A percentile compares a stretch with the other conserved stretches of the same genome.
Evolutionary conservation across 2,113 vertebrate species (phyloP).

Genomic region (Cephalopterus ornatus): DNA sequence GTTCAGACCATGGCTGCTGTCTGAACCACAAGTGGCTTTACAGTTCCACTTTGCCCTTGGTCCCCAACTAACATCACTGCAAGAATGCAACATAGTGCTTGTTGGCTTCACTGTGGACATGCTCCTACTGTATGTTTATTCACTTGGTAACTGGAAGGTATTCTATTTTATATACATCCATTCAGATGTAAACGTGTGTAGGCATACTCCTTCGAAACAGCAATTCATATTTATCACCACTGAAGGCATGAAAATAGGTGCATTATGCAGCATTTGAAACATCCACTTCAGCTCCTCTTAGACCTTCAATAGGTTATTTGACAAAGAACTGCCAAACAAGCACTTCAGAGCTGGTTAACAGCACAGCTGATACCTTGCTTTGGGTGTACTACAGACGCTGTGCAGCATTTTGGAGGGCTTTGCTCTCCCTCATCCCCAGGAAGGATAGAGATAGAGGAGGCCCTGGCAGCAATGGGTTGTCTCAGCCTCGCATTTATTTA

Average conservation of each 20-base stretch:
- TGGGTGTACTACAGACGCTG: fast-evolving
- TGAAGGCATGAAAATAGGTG: not conserved
- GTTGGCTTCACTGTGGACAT: not conserved
- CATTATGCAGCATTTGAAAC: not conserved
- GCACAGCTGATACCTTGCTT: not conserved
- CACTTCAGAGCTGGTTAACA: not conserved
- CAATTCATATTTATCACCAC: not conserved
- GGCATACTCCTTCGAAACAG: not conserved
- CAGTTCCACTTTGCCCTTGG: not conserved
- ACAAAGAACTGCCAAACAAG: not conserved
- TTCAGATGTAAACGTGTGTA: not conserved
- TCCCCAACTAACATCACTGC: not conserved
- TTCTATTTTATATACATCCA: not conserved
- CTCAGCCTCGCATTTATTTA: not conserved
- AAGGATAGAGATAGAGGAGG: not conserved
- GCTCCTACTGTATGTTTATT: not conserved
- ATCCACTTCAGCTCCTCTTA: not conserved
- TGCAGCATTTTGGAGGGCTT: not conserved
- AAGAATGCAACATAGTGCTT: not conserved
- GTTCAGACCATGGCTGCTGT: fast-evolving
- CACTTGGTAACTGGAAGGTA: not conserved
- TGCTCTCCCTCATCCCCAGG: not conserved
- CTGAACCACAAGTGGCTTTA: not conserved
- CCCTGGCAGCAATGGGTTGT: not conserved
- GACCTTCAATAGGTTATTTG: not conserved